These are phyloP conservation scores for Anthopleura xanthogrammica DNA, from an alignment of 92 coral and sea anemone species.

Conservation along the genomic window DNA sequence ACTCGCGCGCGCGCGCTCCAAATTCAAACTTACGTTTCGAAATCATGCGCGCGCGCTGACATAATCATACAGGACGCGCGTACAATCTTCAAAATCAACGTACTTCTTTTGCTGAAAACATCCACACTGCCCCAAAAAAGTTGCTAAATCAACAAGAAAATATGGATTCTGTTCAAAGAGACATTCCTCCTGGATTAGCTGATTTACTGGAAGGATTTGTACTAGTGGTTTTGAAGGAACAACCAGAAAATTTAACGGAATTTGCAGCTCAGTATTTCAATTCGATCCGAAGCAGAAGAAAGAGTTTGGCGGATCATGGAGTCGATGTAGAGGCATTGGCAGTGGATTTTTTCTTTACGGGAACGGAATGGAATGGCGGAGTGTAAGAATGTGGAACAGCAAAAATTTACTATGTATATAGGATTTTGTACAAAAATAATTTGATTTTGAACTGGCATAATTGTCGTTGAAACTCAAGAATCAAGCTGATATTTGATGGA, in stretches of 20 bases:
- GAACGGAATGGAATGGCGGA: constrained; percentile 70
- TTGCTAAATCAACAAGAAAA: neutral
- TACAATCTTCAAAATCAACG: neutral
- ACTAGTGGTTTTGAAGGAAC: constrained; percentile 67
- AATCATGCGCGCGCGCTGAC: constrained; percentile 10
- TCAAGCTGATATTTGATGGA: no score
- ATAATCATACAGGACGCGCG: constrained; percentile 5
- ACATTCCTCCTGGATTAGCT: constrained; percentile 76
- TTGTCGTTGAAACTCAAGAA: neutral
- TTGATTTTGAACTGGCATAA: neutral
- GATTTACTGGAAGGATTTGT: constrained; percentile 94
- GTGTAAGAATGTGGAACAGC: constrained; percentile 28
- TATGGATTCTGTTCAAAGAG: constrained; percentile 43
- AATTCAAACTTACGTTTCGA: neutral
- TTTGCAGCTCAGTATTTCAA: constrained; percentile 81
- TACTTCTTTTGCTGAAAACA: neutral
- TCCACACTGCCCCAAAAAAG: neutral
- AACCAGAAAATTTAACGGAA: constrained; percentile 70
- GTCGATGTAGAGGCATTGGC: constrained; percentile 64
- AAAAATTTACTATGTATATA: neutral
- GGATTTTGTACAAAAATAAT: neutral
- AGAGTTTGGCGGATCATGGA: constrained; percentile 66
- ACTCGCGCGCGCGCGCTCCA: constrained; percentile 1
- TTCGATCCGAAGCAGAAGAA: constrained; percentile 46
- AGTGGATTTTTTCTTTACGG: constrained; percentile 65